Evolutionary conservation across 2,888 invertebrate genomes (phyloP), one percentile per base, ranked within the genome.

Genomic region (Trichogramma evanescens): DNA sequence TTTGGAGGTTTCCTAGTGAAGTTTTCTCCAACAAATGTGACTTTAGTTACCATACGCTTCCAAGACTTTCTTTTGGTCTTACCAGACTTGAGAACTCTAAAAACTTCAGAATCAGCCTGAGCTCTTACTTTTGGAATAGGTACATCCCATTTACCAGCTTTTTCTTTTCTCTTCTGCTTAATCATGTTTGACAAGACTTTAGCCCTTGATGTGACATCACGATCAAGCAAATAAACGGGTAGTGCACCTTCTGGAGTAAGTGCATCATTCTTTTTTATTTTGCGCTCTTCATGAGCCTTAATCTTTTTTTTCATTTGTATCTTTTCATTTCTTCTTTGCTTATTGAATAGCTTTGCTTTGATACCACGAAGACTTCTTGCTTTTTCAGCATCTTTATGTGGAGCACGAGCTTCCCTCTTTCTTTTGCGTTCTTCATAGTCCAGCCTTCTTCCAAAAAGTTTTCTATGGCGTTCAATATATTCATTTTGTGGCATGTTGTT

Each of bases 31-130:
- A 99, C 99, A 79, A 86, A 99, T 54, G 93, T 93, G 0, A 95
- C 95, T 83, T 98, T 99, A 0, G 98, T 99, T 0, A 99, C 97
- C 96, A 99, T 97, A 61, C 99, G 83, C 74, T 99, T 99, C 99
- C 99, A 99, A 0, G 93, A 94, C 81, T 99, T 99, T 59, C 95
- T 82, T 75, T 89, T 93, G 0, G 93, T 83, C 80, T 97, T 98
- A 45, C 98, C 98, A 4, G 91, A 88, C 72, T 88, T 89, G 0
- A 98, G 78, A 0, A 96, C 91, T 82, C 89, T 94, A 75, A 99
- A 95, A 0, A 98, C 97, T 81, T 99, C 99, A 0, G 94, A 89
- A 72, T 99, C 98, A 1, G 95, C 91, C 70, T 98, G 94, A 0
- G 96, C 96, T 71, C 90, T 85, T 0, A 99, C 98, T 85, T 98